Conservation (phyloP, 2,113 vertebrate genomes). For the Lagopus muta region DNA sequence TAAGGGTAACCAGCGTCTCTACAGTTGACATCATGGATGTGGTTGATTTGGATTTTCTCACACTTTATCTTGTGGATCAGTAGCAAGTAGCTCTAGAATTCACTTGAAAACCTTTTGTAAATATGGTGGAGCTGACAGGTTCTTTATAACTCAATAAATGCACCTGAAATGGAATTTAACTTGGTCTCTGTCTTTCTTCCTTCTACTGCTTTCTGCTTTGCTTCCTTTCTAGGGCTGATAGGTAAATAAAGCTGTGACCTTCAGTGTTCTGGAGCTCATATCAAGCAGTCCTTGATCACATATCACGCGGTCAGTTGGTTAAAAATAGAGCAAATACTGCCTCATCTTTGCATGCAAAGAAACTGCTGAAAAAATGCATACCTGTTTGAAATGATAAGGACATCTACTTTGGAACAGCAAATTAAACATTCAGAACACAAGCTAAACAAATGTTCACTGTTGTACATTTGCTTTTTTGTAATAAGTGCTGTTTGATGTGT, state of each 20-base stretch:
- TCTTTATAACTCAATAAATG: constrained; percentile 64
- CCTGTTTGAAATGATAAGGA: neutral
- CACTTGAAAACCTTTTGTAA: constrained; percentile 45
- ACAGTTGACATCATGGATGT: neutral
- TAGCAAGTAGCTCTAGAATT: constrained; percentile 18
- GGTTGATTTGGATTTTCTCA: neutral
- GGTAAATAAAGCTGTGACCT: neutral
- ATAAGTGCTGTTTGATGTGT: neutral
- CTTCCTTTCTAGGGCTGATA: neutral
- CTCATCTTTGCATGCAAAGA: neutral
- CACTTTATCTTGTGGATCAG: neutral
- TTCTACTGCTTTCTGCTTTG: neutral
- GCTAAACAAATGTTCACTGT: neutral
- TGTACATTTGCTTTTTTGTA: neutral
- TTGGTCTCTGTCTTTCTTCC: neutral
- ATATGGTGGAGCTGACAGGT: constrained; percentile 41
- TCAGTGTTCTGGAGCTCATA: neutral
- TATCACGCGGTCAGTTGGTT: neutral
- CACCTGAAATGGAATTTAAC: neutral
- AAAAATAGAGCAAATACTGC: neutral
- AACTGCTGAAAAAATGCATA: neutral
- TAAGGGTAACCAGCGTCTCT: neutral
- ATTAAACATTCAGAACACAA: neutral
- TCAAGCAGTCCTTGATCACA: neutral
- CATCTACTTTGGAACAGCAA: neutral